Percentiles rank a stretch among this genome's conserved stretches.
These are phyloP conservation scores for Temnothorax longispinosus DNA, from an alignment of 1,140 invertebrate species.

Conservation along the genomic window DNA sequence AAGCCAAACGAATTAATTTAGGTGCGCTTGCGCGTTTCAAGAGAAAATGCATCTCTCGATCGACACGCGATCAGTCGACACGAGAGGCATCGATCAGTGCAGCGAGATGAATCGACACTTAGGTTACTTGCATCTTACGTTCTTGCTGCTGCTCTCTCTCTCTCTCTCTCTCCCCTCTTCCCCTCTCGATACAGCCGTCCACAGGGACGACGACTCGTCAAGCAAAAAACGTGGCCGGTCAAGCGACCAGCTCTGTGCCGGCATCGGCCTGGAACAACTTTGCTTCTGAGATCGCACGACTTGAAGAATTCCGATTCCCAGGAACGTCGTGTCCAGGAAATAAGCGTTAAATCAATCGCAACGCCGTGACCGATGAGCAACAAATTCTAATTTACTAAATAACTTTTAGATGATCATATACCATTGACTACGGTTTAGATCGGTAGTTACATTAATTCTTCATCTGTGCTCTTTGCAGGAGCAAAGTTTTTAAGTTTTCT, in stretches of 20 bases:
- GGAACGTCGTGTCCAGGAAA: conserved; percentile 66
- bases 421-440: conserved; percentile 27
- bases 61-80: conserved; percentile 54
- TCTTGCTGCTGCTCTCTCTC: background rate
- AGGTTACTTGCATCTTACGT: conserved; percentile 68
- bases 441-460: background rate
- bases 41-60: conserved; percentile 29
- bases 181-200: background rate
- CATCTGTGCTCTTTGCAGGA: background rate
- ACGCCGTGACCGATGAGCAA: conserved; percentile 31
- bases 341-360: conserved; percentile 43
- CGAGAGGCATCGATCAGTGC: conserved; percentile 67
- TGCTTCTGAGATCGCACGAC: conserved; percentile 36
- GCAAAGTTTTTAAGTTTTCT: background rate
- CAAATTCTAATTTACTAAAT: conserved; percentile 14
- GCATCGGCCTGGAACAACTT: conserved; percentile 52
- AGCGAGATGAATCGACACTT: conserved; percentile 52
- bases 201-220: conserved; percentile 61
- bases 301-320: conserved; percentile 63
- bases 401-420: background rate
- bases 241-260: conserved; percentile 37
- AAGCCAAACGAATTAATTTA: conserved; percentile 53
- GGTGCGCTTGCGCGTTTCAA: conserved; percentile 58
- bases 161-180: background rate
- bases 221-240: conserved; percentile 63